Percentiles rank a stretch among this genome's conserved stretches.
Evolutionary conservation across 2,888 invertebrate species (phyloP).

Genomic region (Agrypnus murinus): DNA sequence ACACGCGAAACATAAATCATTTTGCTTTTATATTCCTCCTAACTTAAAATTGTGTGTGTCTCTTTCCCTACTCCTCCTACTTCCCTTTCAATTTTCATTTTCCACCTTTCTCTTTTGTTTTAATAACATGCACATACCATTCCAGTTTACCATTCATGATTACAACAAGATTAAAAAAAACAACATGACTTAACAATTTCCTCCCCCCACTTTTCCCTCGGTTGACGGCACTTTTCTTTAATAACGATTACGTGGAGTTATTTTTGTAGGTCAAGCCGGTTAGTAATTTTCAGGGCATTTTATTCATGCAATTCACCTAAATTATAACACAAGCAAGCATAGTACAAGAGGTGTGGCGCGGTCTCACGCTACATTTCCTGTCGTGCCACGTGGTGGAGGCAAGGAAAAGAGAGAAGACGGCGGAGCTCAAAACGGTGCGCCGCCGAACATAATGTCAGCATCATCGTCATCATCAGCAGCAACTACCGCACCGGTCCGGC

Average conservation of each 20-base stretch:
- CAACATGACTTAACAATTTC: slow-evolving; percentile 5
- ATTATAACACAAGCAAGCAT: slow-evolving; percentile 46
- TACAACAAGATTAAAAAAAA: no score
- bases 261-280: slow-evolving; percentile 42
- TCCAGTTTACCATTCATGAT: no score
- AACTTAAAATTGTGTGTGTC: no score
- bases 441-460: no score
- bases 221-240: slow-evolving; percentile 2
- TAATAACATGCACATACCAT: no score
- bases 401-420: slow-evolving; percentile 12
- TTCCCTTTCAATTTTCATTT: no score
- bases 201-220: neutral
- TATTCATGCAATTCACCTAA: slow-evolving; percentile 45
- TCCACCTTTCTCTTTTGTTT: no score
- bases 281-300: slow-evolving; percentile 38
- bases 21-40: no score
- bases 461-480: no score
- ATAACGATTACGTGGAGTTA: slow-evolving; percentile 23
- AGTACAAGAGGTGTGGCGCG: slow-evolving; percentile 51
- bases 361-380: slow-evolving; percentile 55
- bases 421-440: slow-evolving; percentile 49
- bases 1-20: no score
- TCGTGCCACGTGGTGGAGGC: slow-evolving; percentile 51
- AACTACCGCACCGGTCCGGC: no score
- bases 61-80: no score